Base-by-base conservation (phyloP, 1,140 invertebrate genomes). In the Drosophila mojavensis region DNA sequence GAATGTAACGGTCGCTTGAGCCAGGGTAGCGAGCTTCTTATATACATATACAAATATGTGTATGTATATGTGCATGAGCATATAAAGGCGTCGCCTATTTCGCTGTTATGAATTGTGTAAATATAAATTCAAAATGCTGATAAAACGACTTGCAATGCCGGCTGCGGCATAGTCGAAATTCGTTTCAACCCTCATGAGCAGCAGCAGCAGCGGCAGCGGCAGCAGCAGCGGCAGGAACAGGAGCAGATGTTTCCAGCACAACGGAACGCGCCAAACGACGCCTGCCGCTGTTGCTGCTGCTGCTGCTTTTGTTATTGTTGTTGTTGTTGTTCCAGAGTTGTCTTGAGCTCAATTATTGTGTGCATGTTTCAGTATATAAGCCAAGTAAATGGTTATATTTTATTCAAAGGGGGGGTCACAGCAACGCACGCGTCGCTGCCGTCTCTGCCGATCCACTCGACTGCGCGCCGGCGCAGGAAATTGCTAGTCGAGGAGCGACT, bases 261-360 rank as follows among this genome's bases (percentile, higher is more conserved):
- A 82, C 71, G 86, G 86, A 90, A 90, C 86, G 86, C 86, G 86
- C 86, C 86, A 90, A 90, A 86, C 79, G 71, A 66, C 71, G 73
- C 45, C 65, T 55, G 64, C 51, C 76, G 59, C 61, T 76, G 78
- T 71, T 71, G 45, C 36, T 30, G 51, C 28, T 2, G 28, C 28
- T 30, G 28, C 5, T 30, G 28, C 5, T 30, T 4, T 30, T 30
- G 28, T 30, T 30, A 6, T 30, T 30, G 15, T 53, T 45, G 9
- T 58, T 28, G 33, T 30, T 50, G 30, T 65, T 53, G 54, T 43
- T 39, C 33, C 64, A 77, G 78, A 78, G 75, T 67, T 79, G 83
- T 86, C 82, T 86, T 72, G 63, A 64, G 77, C 77, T 28, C 55
- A 68, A 77, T 77, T 77, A 79, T 77, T 84, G 64, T 85, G 51